Base-by-base conservation (phyloP, 2,113 vertebrate species). In the Pycnonotus jocosus region DNA sequence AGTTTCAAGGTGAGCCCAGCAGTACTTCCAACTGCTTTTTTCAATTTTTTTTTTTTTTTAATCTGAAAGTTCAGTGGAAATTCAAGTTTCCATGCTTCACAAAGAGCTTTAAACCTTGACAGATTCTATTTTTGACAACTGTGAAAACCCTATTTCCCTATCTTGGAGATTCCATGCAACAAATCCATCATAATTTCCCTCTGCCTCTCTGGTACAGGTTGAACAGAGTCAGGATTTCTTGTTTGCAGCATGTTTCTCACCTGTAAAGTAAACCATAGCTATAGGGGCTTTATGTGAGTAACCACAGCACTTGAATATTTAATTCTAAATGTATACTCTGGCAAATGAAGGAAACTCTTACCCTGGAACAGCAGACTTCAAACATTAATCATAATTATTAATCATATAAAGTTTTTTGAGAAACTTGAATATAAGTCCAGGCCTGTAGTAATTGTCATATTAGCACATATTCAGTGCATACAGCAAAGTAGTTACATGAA, bases 371-470 rank as follows among this genome's bases (percentile, higher is more conserved):
- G 58, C 96, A 88, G 50, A 81, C 92, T 97, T 96, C 95, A 97
- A 93, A 83, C 58, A 96, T 98, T 97, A 98, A 97, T 98, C 95
- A 95, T 97, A 97, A 96, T 95, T 98, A 95, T 88, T 97, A 97
- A 97, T 95, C 90, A 90, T 66, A 96, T 31, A 47, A 58, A 83
- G 40, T 88, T 97, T 97, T 96, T 94, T 81, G 87, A 72, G 90
- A 86, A 97, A 89, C 40, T 65, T 90, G 72, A 93, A 88, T 92
- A 28, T 94, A 94, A 95, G 80, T 97, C 89, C 66, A 92, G 71
- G 83, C 95, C 94, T 80, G 65, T 27, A 96, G 82, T 91, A 97
- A 96, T 91, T 97, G 94, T 88, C 83, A 91, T 62, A 95, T 94
- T 96, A 95, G 54, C 86, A 90, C 57, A 56, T 88, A 91, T 21